Conservation (phyloP, 2,113 vertebrate species). For the Amblyornis subalaris region DNA sequence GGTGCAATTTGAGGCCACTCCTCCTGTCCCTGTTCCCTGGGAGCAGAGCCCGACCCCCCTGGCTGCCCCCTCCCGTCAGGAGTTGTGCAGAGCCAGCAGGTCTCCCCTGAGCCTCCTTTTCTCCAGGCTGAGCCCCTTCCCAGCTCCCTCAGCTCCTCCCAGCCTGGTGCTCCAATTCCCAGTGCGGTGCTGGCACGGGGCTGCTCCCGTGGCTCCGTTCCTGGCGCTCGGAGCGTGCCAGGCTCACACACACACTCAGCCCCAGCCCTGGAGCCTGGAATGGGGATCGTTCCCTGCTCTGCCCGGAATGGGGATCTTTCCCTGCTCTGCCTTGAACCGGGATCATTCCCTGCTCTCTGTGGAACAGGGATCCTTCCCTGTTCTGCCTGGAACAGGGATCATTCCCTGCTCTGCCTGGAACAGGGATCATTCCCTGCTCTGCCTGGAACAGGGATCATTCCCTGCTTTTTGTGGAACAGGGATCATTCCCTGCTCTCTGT, state of each 20-base stretch:
- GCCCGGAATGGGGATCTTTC: no score
- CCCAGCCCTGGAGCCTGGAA: not conserved
- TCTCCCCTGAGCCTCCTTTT: not conserved
- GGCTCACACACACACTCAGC: not conserved
- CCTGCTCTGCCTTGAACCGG: not conserved
- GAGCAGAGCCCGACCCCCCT: not conserved
- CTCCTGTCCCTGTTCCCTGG: not conserved
- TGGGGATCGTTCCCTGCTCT: no score
- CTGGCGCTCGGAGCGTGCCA: fast-evolving
- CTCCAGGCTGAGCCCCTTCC: not conserved
- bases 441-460: no score
- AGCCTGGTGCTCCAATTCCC: fast-evolving
- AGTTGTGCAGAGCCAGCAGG: not conserved
- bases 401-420: no score
- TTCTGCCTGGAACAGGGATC: no score
- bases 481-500: no score
- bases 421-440: no score
- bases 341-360: no score
- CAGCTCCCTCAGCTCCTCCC: not conserved
- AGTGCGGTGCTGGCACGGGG: not conserved
- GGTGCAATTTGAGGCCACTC: fast-evolving
- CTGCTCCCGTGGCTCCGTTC: not conserved
- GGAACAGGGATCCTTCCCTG: no score
- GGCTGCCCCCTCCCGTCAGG: not conserved
- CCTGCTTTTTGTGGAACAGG: not conserved